phyloP scores from a whole-genome alignment of 2,888 invertebrate species.

The Priocnemis perturbator region DNA sequence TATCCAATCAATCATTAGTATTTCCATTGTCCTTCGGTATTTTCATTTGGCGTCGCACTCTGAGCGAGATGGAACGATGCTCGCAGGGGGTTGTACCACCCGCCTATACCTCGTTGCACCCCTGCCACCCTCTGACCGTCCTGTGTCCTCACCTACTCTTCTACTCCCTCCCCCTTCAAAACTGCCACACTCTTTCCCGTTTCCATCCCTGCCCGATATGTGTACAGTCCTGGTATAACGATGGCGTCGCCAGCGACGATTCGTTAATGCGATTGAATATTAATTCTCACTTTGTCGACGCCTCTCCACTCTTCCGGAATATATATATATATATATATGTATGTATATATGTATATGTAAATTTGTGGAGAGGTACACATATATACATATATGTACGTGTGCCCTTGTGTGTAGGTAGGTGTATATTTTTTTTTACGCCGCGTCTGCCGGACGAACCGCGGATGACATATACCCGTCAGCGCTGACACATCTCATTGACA shows the following conservation, averaged over 20 bases:
- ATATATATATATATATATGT: too few species aligned
- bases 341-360: too few species aligned
- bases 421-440: constrained; percentile 21
- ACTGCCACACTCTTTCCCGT: constrained; percentile 9
- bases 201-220: constrained; percentile 25
- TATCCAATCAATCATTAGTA: constrained; percentile 76
- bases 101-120: constrained; percentile 22
- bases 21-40: constrained; percentile 76
- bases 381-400: too few species aligned
- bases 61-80: constrained; percentile 56
- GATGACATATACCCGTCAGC: constrained; percentile 59
- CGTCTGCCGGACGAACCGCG: constrained; percentile 55
- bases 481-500: constrained; percentile 61
- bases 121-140: not conserved
- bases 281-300: constrained; percentile 70
- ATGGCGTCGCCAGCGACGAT: constrained; percentile 70
- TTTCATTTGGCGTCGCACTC: constrained; percentile 74
- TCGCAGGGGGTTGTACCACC: constrained; percentile 25
- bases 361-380: too few species aligned
- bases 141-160: constrained; percentile 1
- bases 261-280: constrained; percentile 74
- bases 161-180: constrained; percentile 14
- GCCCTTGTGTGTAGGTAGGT: too few species aligned
- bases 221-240: constrained; percentile 55
- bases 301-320: constrained; percentile 53